Evolutionary conservation across 2,888 invertebrate species (phyloP).

Genomic region (Alviniconcha strummeri): DNA sequence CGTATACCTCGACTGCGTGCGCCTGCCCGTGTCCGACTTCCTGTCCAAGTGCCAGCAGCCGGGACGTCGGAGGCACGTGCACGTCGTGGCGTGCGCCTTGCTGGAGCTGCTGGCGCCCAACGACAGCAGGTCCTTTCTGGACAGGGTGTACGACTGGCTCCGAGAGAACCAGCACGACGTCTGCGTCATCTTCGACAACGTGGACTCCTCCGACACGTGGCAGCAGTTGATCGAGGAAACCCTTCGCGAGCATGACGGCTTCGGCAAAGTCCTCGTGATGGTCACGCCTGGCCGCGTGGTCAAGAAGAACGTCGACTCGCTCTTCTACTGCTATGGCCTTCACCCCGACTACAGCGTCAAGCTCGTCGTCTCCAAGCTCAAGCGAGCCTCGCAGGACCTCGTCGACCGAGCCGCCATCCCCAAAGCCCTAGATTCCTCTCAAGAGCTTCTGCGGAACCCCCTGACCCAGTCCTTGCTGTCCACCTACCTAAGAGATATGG

Average conservation of each 20-base stretch:
- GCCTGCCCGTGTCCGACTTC: constrained; percentile 37
- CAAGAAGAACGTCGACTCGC: constrained; percentile 42
- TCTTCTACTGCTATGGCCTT: constrained; percentile 48
- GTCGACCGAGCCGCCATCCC: constrained; percentile 40
- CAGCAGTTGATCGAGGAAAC: constrained; percentile 40
- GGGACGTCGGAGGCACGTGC: constrained; percentile 33
- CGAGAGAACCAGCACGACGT: constrained; percentile 41
- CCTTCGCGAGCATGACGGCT: constrained; percentile 39
- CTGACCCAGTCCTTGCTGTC: constrained; percentile 41
- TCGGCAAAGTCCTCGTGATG: constrained; percentile 42
- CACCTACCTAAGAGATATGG: constrained; percentile 33
- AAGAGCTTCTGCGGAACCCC: constrained; percentile 45
- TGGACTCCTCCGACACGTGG: constrained; percentile 41
- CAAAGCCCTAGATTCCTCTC: constrained; percentile 38
- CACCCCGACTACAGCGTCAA: constrained; percentile 43
- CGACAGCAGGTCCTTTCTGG: constrained; percentile 33
- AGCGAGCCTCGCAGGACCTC: constrained; percentile 37
- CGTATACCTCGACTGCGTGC: constrained; percentile 42
- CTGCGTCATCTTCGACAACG: constrained; percentile 46
- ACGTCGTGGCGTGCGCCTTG: constrained; percentile 37
- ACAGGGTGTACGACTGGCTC: constrained; percentile 44
- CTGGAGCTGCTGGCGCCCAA: constrained; percentile 36
- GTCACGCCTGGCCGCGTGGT: constrained; percentile 38
- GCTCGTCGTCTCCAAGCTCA: constrained; percentile 38
- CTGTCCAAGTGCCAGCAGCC: constrained; percentile 39